A percentile compares a stretch with the other conserved stretches of the same genome.
These are phyloP conservation scores for Hoplostethus atlanticus DNA, from an alignment of 2,797 vertebrate genomes.

Conservation along the genomic window DNA sequence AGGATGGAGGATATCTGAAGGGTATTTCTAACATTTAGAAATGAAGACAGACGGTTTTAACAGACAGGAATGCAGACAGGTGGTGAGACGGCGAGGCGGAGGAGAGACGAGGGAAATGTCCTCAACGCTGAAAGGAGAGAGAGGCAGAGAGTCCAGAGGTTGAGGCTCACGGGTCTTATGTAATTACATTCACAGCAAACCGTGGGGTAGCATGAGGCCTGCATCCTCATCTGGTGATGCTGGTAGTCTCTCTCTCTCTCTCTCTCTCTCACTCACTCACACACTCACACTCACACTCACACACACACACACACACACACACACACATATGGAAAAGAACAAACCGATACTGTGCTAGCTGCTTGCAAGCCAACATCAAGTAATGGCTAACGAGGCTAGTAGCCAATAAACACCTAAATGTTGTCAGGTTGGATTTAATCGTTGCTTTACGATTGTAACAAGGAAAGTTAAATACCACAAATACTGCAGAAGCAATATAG, in stretches of 20 bases:
- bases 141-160: constrained; percentile 29
- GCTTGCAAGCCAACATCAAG: no score
- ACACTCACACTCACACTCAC: constrained; percentile 4
- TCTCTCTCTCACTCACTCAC: not conserved
- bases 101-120: not conserved
- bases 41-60: not conserved
- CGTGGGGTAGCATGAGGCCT: constrained; percentile 41
- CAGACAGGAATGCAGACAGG: not conserved
- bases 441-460: no score
- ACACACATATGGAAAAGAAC: not conserved
- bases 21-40: not conserved
- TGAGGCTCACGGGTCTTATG: constrained; percentile 30
- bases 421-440: no score
- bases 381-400: no score
- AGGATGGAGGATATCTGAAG: not conserved
- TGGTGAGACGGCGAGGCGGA: not conserved
- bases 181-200: constrained; percentile 52
- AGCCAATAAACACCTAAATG: no score
- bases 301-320: constrained; percentile 1
- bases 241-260: not conserved
- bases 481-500: no score
- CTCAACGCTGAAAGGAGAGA: not conserved
- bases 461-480: no score
- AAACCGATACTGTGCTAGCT: no score
- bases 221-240: constrained; percentile 34